Conservation (phyloP, 2,888 invertebrate genomes). For the Zygaena filipendulae region DNA sequence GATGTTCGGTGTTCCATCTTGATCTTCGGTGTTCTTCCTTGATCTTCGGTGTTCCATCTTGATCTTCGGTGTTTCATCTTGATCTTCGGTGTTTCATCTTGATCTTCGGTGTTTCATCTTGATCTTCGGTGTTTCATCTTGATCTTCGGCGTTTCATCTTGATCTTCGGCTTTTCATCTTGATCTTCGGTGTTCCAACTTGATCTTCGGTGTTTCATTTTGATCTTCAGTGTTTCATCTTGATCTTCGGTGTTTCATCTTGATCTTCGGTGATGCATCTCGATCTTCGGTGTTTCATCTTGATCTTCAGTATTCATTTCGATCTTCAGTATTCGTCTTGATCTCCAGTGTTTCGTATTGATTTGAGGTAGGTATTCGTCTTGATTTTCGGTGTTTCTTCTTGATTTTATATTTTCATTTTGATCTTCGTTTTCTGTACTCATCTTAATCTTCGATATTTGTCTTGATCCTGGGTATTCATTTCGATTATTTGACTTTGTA, state of each 20-base stretch:
- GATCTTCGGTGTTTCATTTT: constrained; percentile 1
- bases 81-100: background rate
- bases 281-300: constrained; percentile 6
- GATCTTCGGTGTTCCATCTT: constrained; percentile 1
- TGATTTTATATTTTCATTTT: constrained; percentile 6
- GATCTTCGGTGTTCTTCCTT: constrained; percentile 4
- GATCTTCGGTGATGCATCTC: constrained; percentile 6
- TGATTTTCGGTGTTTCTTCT: constrained; percentile 11
- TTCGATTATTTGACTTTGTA: too few species aligned
- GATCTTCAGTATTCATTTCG: constrained; percentile 9
- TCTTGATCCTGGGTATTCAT: constrained; percentile 7
- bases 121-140: constrained; percentile 2
- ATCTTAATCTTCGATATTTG: constrained; percentile 7
- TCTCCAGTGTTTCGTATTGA: too few species aligned
- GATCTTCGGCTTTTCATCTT: constrained; percentile 1
- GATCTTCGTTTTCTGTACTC: constrained; percentile 6
- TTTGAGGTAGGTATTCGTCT: too few species aligned
- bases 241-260: background rate
- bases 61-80: background rate
- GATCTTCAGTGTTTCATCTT: constrained; percentile 1
- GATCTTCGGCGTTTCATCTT: background rate
- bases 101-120: background rate
- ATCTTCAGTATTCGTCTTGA: constrained; percentile 8
- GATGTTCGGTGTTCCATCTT: too few species aligned
- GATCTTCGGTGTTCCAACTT: constrained; percentile 2